Base-by-base conservation (phyloP, 2,797 vertebrate species). In the Phoeniculus purpureus region DNA sequence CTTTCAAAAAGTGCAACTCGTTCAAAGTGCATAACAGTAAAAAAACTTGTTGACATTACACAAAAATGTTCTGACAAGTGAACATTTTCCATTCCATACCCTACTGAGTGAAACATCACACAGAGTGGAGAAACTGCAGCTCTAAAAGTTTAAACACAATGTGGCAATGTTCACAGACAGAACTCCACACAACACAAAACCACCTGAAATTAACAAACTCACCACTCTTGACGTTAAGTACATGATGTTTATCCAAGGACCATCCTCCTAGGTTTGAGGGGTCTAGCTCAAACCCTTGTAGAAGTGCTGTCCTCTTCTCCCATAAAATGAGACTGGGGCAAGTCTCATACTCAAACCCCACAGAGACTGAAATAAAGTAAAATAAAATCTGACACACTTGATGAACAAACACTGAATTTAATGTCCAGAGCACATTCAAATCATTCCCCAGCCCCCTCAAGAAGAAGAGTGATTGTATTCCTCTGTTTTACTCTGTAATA, bases 341-440 rank as follows among this genome's bases (percentile, higher is more conserved):
- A 32, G 99, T 99, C 96, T 99, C 99, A 56, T 99, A 99, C 86
- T 99, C 99, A 85, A 99, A 99, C 15, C 99, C 99, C 45, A 99
- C 99, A 19, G 99, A 99, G 90, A 99, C 99, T 99, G 90, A 66
- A 90, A 86, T 40, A 72, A 67, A 95, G 32, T 67, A 43, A 58
- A 25, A 87, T 27, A 34, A 72, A 93, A 94, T 78, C 55, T 40
- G 65, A 82, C 87, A 66, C n/a, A 89, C 31, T 72, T 80, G 73
- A 70, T 72, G 76, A 92, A 81, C 19, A 92, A 93, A 87, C 71
- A 92, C 17, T 32, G 37, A 85, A 66, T 75, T 62, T 75, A 88
- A 76, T 3, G 13, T 81, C 92, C 85, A 77, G 34, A 94, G 48
- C 7, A 23, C 9, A 72, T 87, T 81, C 20, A 32, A 37, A 71